Evolutionary conservation across 1,140 invertebrate species (phyloP), one percentile per base, ranked within the genome.

Genomic region (Ceratosolen fusciceps): DNA sequence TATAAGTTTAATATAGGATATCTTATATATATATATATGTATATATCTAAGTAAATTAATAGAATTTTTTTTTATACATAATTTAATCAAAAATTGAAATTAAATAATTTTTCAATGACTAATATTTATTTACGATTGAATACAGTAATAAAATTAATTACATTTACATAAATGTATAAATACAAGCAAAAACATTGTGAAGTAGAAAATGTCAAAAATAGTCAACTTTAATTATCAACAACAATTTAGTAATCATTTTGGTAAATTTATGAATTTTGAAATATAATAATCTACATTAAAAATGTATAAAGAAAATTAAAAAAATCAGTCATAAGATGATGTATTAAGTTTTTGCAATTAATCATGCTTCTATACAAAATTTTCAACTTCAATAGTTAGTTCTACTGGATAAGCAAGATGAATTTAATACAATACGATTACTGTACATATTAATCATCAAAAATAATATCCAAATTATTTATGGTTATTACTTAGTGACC

Each of bases 81-180:
- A 43, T 43, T n/a, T 52, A 52, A 16, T 52, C 19, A 52, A 3
- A 52, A 52, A 52, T 16, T 52, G 21, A 52, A 52, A 52, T 52
- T 52, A 19, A 19, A 52, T 52, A 21, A 52, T 4, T 52, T 52
- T 52, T 52, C 21, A 52, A 52, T 19, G 21, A 52, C 9, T 52
- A 21, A 3, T 52, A 52, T 52, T 52, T 52, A 52, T 52, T 52
- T 19, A 52, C 49, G 49, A 52, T 52, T 52, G 4, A 52, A 52
- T 52, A 52, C 49, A 52, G 49, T 9, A 62, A 19, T 37, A 37
- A 34, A 65, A 37, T 9, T 37, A 37, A n/a, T 60, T 65, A 37
- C 26, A n/a, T 65, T 21, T 65, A 65, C 19, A 65, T 65, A 65
- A 34, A 65, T 65, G 8, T 37, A 65, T 37, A 37, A 65, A 65